Evolutionary conservation across 2,113 vertebrate genomes (phyloP).

Genomic region (Dicrurus megarhynchus): DNA sequence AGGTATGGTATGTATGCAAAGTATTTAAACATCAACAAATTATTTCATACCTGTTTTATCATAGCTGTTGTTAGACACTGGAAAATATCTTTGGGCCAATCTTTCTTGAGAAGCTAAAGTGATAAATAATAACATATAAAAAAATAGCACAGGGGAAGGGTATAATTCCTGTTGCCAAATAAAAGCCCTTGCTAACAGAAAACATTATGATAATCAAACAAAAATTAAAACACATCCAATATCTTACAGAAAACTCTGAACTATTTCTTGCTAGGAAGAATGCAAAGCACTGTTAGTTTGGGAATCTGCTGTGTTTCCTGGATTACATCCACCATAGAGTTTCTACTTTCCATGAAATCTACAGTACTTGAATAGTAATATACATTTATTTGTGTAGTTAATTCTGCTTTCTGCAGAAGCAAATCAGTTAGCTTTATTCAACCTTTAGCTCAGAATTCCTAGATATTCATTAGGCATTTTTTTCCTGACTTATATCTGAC

Average conservation of each 20-base stretch:
- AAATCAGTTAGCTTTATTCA: neutral
- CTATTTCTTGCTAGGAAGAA: neutral
- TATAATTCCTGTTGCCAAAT: neutral
- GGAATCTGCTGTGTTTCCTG: neutral
- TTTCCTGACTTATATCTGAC: neutral
- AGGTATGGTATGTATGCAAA: neutral
- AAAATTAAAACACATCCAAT: neutral
- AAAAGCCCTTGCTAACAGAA: neutral
- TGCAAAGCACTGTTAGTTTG: neutral
- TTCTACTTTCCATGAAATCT: neutral
- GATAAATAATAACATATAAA: neutral
- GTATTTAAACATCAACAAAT: neutral
- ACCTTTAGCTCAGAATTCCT: neutral
- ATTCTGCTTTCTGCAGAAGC: neutral
- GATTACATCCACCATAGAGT: neutral
- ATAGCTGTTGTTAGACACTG: neutral
- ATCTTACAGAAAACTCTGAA: neutral
- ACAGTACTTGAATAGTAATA: neutral
- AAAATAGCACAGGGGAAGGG: fast-evolving
- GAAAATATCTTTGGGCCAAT: neutral
- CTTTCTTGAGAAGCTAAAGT: neutral
- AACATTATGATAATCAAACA: neutral
- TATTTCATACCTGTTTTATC: neutral
- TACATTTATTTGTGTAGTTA: neutral
- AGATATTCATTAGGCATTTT: neutral